Percentiles rank a stretch among this genome's conserved stretches.
Conservation (phyloP, 2,888 invertebrate species). For the Nemotelus nigrinus region DNA sequence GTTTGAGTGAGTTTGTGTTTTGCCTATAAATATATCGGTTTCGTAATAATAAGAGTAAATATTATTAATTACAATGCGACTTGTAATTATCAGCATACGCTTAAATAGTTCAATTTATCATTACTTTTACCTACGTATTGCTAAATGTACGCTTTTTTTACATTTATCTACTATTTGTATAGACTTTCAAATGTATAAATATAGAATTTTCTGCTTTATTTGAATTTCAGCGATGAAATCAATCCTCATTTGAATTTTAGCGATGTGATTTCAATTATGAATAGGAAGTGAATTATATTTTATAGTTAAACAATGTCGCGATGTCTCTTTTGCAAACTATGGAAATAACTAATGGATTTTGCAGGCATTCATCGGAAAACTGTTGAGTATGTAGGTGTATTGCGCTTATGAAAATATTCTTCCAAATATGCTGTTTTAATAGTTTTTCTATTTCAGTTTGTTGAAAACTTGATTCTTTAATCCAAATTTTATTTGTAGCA, state of each 20-base stretch:
- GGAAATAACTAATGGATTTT: too few relatives aligned
- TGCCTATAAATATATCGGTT: constrained; percentile 28
- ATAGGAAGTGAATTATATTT: too few relatives aligned
- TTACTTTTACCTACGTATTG: constrained; percentile 37
- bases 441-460: background rate
- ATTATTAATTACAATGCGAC: constrained; percentile 37
- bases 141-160: constrained; percentile 24
- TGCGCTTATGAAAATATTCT: too few relatives aligned
- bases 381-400: too few relatives aligned
- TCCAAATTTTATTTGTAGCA: background rate
- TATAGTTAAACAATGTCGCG: too few relatives aligned
- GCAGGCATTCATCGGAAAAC: too few relatives aligned
- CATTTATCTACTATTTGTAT: constrained; percentile 15
- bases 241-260: too few relatives aligned
- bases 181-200: constrained; percentile 14
- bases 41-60: constrained; percentile 28
- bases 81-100: constrained; percentile 29
- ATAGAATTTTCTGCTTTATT: constrained; percentile 11
- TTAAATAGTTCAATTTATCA: constrained; percentile 8
- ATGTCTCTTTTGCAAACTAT: too few relatives aligned
- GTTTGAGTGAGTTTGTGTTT: too few relatives aligned
- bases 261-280: too few relatives aligned
- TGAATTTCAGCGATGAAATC: too few relatives aligned
- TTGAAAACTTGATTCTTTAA: background rate
- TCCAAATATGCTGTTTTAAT: background rate